Percentiles rank a stretch among this genome's conserved stretches.
Evolutionary conservation across 2,888 invertebrate genomes (phyloP).

Genomic region (Drosophila maculinotata): DNA sequence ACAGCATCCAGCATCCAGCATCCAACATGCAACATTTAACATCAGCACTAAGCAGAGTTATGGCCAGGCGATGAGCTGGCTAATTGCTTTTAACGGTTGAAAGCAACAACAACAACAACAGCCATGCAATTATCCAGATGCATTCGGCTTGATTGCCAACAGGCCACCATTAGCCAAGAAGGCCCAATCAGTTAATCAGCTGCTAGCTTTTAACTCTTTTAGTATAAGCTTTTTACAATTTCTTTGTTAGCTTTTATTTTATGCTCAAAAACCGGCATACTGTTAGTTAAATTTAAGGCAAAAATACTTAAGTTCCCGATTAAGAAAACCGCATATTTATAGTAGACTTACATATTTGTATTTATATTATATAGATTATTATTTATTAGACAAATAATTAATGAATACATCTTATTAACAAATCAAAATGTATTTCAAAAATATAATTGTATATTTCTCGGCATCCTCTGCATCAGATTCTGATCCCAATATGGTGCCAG

Average conservation of each 20-base stretch:
- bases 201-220: no score
- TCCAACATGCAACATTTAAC: neutral
- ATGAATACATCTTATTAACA: neutral
- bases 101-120: neutral
- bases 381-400: neutral
- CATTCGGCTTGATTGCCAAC: constrained; percentile 57
- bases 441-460: neutral
- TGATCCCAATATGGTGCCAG: constrained; percentile 8
- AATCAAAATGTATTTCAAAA: neutral
- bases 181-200: no score
- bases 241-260: no score
- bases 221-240: no score
- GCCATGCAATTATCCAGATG: constrained; percentile 59
- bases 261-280: no score
- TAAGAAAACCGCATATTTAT: no score
- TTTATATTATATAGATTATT: no score
- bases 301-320: no score
- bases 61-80: constrained; percentile 58
- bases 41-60: constrained; percentile 22
- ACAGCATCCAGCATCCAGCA: constrained; percentile 7
- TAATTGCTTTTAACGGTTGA: constrained; percentile 68
- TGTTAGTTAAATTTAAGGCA: no score
- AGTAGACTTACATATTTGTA: no score
- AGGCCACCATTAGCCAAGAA: neutral
- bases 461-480: neutral